Base-by-base conservation (phyloP, 2,888 invertebrate genomes). In the Heliconius ethilla region DNA sequence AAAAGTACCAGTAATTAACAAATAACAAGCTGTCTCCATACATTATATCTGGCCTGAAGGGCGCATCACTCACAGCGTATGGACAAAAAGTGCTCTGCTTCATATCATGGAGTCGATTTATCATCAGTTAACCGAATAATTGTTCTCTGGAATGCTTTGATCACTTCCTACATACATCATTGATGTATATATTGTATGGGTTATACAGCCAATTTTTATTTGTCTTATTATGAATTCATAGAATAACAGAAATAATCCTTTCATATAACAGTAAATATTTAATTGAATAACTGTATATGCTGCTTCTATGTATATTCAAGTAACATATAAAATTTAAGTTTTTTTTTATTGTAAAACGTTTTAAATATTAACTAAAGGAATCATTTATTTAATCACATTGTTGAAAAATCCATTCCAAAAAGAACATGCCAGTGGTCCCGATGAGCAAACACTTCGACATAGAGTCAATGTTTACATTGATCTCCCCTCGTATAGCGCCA, bases 361-460 rank as follows among this genome's bases (percentile, higher is more conserved):
- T 62, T 25, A 25, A 25, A 63, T 63, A 63, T 25, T 25, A 63
- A 51, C 45, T 51, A 18, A 51, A 55, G 18, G 18, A 45, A 22
- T 72, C 18, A 27, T 4, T 70, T 37, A 40, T 40, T 70, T 70
- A 77, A 76, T 78, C 51, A 77, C 62, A 78, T 78, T 75, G 76
- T 75, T 79, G 67, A 82, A 82, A 82, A 81, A 82, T 81, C 82
- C 70, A 78, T 80, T 62, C 76, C 76, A 79, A 85, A 87, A 86
- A 85, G 87, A 83, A 83, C 83, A 82, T 75, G 80, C 79, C 82
- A 82, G 87, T 85, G 81, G 83, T 85, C 85, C 86, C 85, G 86
- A 87, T 89, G 89, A 82, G 87, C 89, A 93, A 93, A 93, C 92
- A 92, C 88, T 91, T 90, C 90, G 89, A 92, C 90, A 89, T 85